Evolutionary conservation across 2,113 vertebrate genomes (phyloP), one percentile per base, ranked within the genome.

Genomic region (Lamprologus tigripictilis): DNA sequence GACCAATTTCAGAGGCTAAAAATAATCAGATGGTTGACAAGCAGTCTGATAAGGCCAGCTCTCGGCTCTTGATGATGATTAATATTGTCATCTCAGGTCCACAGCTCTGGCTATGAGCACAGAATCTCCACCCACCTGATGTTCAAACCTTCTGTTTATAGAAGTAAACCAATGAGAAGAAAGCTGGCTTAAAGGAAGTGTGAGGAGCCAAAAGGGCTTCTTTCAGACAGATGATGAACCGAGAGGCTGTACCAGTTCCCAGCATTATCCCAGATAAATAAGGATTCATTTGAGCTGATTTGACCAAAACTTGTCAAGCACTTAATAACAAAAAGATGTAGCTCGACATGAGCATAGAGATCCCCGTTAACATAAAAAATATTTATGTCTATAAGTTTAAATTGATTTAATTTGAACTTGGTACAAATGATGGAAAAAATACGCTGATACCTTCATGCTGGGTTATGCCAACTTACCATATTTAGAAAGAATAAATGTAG

Each of bases 231-330:
- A 78, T 37, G 61, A 68, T 68, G 61, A 68, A 68, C 19, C 7
- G 19, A 68, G 61, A 0, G 61, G 33, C 68, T 47, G 3, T 16
- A 73, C 21, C 9, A 78, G 47, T 49, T 6, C 42, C 3, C 73
- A 51, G 73, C 7, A 51, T 51, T 31, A n/a, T n/a, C n/a, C n/a
- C n/a, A 78, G 16, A 78, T 49, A 49, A 33, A 49, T 51, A 78
- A 33, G 16, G 45, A 78, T 78, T 31, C 0, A 47, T 31, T 49
- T 1, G 16, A 28, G 71, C 42, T 47, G 14, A 66, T 21, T 66
- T 76, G 71, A 47, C 1, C 42, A 76, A 76, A 76, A 47, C 42
- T 49, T 0, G 0, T 49, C 2, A 28, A 49, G 40, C 10, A 17
- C 8, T 0, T 4, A 73, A 47, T 45, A 47, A 47, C 23, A 23